Conservation (phyloP, 30 jellyfish, hydroid and myxozoan species). For the Hydractinia echinata region DNA sequence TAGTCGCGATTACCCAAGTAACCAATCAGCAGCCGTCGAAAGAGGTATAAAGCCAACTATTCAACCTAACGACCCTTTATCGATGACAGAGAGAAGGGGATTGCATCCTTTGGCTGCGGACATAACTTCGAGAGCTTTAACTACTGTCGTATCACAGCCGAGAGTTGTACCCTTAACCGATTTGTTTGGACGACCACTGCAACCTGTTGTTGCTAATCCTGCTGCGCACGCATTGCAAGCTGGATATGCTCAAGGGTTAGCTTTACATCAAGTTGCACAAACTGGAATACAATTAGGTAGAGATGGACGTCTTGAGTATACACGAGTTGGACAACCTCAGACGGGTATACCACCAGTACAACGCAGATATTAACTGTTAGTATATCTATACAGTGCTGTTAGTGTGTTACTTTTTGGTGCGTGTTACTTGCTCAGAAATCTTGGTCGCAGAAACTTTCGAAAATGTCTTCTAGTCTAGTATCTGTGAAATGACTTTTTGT, state of each 20-base stretch:
- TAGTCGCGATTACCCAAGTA: background rate
- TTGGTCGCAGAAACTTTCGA: too few species aligned
- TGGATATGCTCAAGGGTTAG: conserved; percentile 39
- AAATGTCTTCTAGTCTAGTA: too few species aligned
- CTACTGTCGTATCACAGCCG: conserved; percentile 15
- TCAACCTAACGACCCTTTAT: background rate
- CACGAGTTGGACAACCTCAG: conserved; percentile 21
- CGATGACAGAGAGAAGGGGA: conserved; percentile 36
- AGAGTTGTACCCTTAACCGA: conserved; percentile 16
- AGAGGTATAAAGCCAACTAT: background rate
- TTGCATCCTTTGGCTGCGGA: conserved; percentile 42
- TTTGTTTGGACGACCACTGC: conserved; percentile 35
- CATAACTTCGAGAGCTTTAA: conserved; percentile 20
- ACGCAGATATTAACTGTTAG: background rate
- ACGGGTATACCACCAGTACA: conserved; percentile 3
- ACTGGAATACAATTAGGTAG: conserved; percentile 22
- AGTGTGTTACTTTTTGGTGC: too few species aligned
- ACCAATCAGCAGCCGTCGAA: background rate
- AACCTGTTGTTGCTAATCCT: conserved; percentile 19
- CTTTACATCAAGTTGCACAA: conserved; percentile 28
- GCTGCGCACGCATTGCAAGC: conserved; percentile 40
- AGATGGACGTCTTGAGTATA: conserved; percentile 33
- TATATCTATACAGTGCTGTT: too few species aligned
- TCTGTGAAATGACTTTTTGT: too few species aligned
- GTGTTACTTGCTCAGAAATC: too few species aligned